phyloP scores from a whole-genome alignment of 2,113 vertebrate species.

The Otolemur garnettii region DNA sequence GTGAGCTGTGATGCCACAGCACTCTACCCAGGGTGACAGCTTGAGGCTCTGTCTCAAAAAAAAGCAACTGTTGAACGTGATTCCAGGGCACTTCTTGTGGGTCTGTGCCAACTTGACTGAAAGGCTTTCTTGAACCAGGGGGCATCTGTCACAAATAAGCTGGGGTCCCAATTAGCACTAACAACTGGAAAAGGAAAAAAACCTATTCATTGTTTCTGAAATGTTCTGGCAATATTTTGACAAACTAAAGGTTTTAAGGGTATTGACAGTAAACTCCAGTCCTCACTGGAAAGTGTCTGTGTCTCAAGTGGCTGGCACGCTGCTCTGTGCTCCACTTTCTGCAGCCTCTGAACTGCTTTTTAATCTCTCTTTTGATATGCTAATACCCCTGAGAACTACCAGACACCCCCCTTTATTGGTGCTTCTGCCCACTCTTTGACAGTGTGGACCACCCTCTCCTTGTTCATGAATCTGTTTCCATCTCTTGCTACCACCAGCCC shows the following conservation, averaged over 20 bases:
- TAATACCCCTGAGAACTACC: background rate
- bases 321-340: background rate
- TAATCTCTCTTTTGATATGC: constrained; percentile 64
- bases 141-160: constrained; percentile 59
- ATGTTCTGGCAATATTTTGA: constrained; percentile 66
- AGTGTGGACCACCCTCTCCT: background rate
- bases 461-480: background rate
- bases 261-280: constrained; percentile 47
- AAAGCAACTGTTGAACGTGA: background rate
- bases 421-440: background rate
- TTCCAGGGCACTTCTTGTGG: background rate
- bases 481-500: background rate
- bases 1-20: no score
- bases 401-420: background rate
- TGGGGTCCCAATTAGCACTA: constrained; percentile 38
- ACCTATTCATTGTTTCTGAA: constrained; percentile 64
- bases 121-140: constrained; percentile 1
- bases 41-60: no score
- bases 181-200: background rate
- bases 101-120: background rate
- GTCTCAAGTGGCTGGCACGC: constrained; percentile 62
- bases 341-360: background rate
- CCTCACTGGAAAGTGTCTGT: constrained; percentile 66
- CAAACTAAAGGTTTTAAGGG: constrained; percentile 55
- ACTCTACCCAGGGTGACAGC: no score